Base-by-base conservation (phyloP, 2,113 vertebrate genomes). In the Hippocampus mohnikei region DNA sequence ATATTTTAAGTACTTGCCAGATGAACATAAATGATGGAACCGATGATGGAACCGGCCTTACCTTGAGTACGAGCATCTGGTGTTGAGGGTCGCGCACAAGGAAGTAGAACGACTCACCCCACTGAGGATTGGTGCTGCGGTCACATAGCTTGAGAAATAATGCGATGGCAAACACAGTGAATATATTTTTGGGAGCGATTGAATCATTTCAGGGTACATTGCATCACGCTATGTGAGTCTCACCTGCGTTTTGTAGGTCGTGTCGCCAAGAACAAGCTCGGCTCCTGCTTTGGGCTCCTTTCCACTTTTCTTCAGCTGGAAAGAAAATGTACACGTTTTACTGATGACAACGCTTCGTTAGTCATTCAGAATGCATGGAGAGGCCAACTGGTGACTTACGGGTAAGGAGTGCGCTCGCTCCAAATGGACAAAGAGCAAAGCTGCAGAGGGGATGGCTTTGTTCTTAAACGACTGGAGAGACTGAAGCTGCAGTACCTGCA, bases 51-150 rank as follows among this genome's bases (percentile, higher is more conserved):
- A 59, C 66, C 44, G 1, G 5, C n/a, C 76, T 86, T 78, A 92
- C 96, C 93, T 96, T 94, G 50, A 96, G 67, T 52, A 96, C 87
- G 70, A 97, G 91, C 63, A 88, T 92, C 75, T 96, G 94, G 1
- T 63, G 66, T 27, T 88, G 89, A 0, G 95, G 95, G 71, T 92
- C 91, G 76, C 86, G 93, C 75, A 96, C 76, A 74, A 94, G 88
- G 81, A 96, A 96, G 86, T 92, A 88, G 84, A 94, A 93, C 12
- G 81, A 90, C 83, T 97, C 94, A 0, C 91, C 92, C 96, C 96
- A 97, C 58, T 93, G 9, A 7, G 96, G 96, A 27, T 87, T 81
- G 44, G 86, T 21, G 1, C 85, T 87, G 0, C 94, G 93, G 46
- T 93, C 53, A 70, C 91, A 88, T 50, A 93, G 82, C 95, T 96